Evolutionary conservation across 92 coral and sea anemone species (phyloP).

Genomic region (Umimayanthus kanabou): DNA sequence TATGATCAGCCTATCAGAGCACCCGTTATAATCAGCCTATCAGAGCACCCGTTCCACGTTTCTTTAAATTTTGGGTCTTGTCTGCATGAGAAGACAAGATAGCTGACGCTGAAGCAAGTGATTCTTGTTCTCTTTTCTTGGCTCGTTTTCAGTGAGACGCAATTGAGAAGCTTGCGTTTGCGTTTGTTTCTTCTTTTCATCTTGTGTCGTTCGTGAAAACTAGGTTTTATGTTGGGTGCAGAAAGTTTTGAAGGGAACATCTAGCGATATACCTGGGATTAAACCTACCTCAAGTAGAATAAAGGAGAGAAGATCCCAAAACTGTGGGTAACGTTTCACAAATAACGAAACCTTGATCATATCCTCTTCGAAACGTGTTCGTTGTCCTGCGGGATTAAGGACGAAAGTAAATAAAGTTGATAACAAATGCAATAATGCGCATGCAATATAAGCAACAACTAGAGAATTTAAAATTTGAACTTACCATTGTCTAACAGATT

Average conservation of each 20-base stretch:
- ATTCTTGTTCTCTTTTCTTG: no score
- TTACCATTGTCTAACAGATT: conserved; percentile 25
- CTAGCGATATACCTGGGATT: background rate
- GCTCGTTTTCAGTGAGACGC: no score
- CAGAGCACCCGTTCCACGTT: no score
- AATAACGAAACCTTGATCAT: background rate
- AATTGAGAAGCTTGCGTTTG: no score
- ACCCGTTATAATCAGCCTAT: no score
- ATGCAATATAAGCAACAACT: no score
- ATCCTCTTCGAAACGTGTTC: background rate
- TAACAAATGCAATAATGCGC: no score
- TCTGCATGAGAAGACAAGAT: no score
- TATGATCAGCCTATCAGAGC: no score
- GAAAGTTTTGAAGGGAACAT: background rate
- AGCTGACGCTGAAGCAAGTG: no score
- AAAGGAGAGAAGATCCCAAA: background rate
- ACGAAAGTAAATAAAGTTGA: background rate
- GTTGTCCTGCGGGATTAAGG: conserved; percentile 1
- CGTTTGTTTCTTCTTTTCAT: no score
- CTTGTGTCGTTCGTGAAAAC: background rate
- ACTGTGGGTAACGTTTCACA: background rate
- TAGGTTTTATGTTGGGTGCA: background rate
- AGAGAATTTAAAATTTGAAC: background rate
- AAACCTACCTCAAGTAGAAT: conserved; percentile 11
- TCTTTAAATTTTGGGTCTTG: no score